Evolutionary conservation across 1,140 invertebrate species (phyloP).

Genomic region (Ridgeia piscesae): DNA sequence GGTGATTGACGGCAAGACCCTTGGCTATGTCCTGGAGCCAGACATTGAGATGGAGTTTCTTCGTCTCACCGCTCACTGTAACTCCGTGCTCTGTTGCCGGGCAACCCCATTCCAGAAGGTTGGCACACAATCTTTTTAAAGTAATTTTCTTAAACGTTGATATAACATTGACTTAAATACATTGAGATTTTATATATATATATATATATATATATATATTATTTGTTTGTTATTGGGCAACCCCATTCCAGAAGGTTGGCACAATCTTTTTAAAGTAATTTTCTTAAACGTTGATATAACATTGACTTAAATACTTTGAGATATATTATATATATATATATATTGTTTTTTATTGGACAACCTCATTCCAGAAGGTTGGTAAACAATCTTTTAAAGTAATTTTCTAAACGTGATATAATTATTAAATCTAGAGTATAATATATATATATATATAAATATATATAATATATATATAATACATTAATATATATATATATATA

Average conservation of each 20-base stretch:
- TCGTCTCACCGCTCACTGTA: slow-evolving; percentile 45
- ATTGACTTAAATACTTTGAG: neutral
- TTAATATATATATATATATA: no score
- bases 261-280: neutral
- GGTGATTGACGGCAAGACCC: slow-evolving; percentile 90
- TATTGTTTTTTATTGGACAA: no score
- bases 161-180: neutral
- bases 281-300: neutral
- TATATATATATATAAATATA: no score
- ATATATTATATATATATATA: no score
- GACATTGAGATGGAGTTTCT: slow-evolving; percentile 43
- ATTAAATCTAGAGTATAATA: no score
- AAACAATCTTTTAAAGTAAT: no score
- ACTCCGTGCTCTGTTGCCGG: slow-evolving; percentile 56
- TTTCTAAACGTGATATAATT: no score
- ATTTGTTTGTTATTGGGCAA: no score
- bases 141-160: neutral
- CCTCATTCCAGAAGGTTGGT: no score
- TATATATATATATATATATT: no score
- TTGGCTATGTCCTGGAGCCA: slow-evolving; percentile 56
- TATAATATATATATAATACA: no score
- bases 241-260: slow-evolving; percentile 3
- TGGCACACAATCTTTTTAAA: slow-evolving; percentile 13
- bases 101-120: slow-evolving; percentile 59
- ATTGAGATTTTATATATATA: slow-evolving; percentile 16